Percentiles rank a stretch among this genome's conserved stretches.
Evolutionary conservation across 2,888 invertebrate species (phyloP).

Genomic region (Harpalus rufipes): DNA sequence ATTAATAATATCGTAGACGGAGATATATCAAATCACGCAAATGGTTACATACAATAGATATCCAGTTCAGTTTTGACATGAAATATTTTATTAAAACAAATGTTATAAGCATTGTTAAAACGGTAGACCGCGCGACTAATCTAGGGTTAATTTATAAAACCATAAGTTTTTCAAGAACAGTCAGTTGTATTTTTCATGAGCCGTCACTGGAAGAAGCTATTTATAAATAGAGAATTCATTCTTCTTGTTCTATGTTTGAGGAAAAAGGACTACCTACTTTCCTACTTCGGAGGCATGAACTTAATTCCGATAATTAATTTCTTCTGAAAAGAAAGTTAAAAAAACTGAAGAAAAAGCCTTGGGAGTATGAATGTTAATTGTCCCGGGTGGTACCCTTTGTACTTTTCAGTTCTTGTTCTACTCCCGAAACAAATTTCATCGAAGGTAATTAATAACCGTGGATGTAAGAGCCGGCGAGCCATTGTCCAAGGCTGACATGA

Average conservation of each 20-base stretch:
- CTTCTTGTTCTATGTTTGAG: neutral
- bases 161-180: too few species aligned
- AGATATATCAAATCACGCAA: too few species aligned
- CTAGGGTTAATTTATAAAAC: too few species aligned
- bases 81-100: too few species aligned
- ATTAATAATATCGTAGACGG: too few species aligned
- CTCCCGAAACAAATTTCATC: constrained; percentile 64
- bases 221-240: neutral
- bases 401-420: constrained; percentile 66
- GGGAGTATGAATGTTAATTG: constrained; percentile 59
- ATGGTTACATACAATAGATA: too few species aligned
- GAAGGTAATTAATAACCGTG: constrained; percentile 65
- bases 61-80: too few species aligned
- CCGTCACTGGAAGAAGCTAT: neutral
- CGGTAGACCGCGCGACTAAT: too few species aligned
- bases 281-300: neutral
- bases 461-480: constrained; percentile 49
- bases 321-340: constrained; percentile 42
- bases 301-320: constrained; percentile 63
- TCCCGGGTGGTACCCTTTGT: constrained; percentile 62
- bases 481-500: constrained; percentile 64
- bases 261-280: neutral
- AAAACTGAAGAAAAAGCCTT: constrained; percentile 31
- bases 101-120: too few species aligned
- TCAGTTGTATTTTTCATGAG: too few species aligned